These are phyloP conservation scores for human (Homo sapiens) DNA, from an alignment of 2,113 vertebrate species.

Conservation along the genomic window DNA sequence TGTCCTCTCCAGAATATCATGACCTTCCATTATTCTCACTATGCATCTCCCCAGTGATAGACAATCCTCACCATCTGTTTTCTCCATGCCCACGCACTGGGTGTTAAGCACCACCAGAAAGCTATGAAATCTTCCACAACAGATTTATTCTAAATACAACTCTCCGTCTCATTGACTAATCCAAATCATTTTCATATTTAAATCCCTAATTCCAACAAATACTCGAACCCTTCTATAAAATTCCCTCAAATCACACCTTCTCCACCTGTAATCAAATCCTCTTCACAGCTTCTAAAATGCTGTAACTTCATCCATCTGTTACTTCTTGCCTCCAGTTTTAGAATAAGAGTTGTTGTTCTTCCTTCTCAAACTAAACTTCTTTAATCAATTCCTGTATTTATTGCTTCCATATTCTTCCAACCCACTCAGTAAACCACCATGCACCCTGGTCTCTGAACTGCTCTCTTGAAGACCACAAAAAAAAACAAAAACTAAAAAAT, in stretches of 20 bases:
- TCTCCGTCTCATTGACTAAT: constrained; percentile 50
- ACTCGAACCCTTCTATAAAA: constrained; percentile 44
- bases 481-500: neutral
- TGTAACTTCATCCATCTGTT: neutral
- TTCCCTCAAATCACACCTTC: constrained; percentile 45
- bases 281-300: constrained; percentile 55
- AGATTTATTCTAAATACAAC: constrained; percentile 53
- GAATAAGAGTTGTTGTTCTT: constrained; percentile 22
- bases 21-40: neutral
- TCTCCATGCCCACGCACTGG: neutral
- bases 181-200: constrained; percentile 46
- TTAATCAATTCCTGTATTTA: constrained; percentile 14
- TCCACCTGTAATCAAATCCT: constrained; percentile 52
- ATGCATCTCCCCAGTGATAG: neutral
- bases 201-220: constrained; percentile 49
- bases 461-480: neutral
- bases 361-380: constrained; percentile 47
- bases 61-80: constrained; percentile 12
- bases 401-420: constrained; percentile 16
- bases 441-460: neutral
- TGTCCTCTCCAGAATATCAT: neutral
- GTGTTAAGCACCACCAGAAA: constrained; percentile 28
- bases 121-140: constrained; percentile 24
- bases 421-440: neutral
- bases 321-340: constrained; percentile 33